Evolutionary conservation across 2,888 invertebrate genomes (phyloP), one percentile per base, ranked within the genome.

Genomic region (Dolichopus griseipennis): DNA sequence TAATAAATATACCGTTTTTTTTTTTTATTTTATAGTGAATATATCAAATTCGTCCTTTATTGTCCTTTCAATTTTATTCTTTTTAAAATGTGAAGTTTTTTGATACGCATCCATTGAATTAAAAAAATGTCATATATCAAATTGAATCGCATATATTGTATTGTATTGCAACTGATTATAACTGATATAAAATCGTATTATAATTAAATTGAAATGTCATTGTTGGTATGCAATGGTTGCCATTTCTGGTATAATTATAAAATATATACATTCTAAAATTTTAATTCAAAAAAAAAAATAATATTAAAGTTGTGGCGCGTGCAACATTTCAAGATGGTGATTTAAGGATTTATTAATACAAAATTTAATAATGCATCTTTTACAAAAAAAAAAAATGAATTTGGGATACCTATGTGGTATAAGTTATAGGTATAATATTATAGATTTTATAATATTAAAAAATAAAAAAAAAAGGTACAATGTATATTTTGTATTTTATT

Each of bases 291-390:
- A n/a, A n/a, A n/a, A n/a, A n/a, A n/a, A n/a, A n/a, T n/a, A n/a
- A 37, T 37, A 37, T 10, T 37, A 27, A 37, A 52, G 9, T 52
- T 3, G 52, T 52, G 52, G 52, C 52, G 52, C 52, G 52, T 52
- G 52, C 52, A 52, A 18, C 18, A 52, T 52, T 52, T 52, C 52
- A 52, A 52, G 52, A 52, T 52, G n/a, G 52, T 52, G 52, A 52
- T 52, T 52, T 12, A 52, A 52, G n/a, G 52, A 52, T 52, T 52
- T 18, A n/a, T 9, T 9, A 52, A 52, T 7, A 15, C 18, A 52
- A 2, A 52, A 12, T 18, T 18, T 52, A 15, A 18, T 18, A 52
- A 52, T 52, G 18, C 18, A 41, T 41, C 9, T 7, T 9, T 41
- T 41, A 37, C 34, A 34, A 34, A 34, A 10, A 43, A 10, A 43